phyloP scores from a whole-genome alignment of 2,113 vertebrate genomes.

The Piaya cayana region DNA sequence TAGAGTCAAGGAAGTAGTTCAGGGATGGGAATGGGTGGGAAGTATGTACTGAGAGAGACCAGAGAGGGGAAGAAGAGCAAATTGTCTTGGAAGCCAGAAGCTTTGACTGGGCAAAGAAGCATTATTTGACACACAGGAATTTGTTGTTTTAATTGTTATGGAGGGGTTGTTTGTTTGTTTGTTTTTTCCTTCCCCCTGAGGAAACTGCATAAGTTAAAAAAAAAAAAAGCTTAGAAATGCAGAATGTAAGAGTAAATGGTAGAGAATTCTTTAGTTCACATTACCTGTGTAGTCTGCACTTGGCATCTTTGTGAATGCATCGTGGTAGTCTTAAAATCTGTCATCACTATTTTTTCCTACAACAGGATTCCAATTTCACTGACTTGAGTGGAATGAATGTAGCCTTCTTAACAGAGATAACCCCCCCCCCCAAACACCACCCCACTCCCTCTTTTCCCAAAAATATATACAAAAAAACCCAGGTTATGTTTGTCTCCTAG shows the following conservation, averaged over 20 bases:
- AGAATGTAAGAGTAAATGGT: background rate
- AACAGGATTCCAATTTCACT: background rate
- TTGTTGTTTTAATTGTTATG: background rate
- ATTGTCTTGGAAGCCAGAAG: background rate
- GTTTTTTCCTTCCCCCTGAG: background rate
- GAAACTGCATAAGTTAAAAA: background rate
- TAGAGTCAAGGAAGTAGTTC: background rate
- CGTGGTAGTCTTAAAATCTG: background rate
- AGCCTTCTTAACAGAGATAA: background rate
- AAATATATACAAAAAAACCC: too few species aligned
- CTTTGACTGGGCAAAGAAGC: background rate
- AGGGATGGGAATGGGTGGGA: background rate
- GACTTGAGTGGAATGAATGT: background rate
- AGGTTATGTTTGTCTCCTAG: background rate
- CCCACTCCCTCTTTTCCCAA: too few species aligned
- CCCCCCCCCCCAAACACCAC: too few species aligned
- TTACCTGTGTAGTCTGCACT: background rate
- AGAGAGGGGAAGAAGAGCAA: background rate
- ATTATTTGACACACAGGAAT: background rate
- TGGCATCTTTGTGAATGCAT: background rate
- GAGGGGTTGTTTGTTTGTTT: background rate
- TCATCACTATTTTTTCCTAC: background rate
- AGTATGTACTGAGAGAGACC: background rate
- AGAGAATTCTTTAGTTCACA: background rate
- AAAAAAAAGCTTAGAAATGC: background rate